A percentile compares a stretch with the other conserved stretches of the same genome.
Evolutionary conservation across 1,140 invertebrate genomes (phyloP).

Genomic region (Ceratina australensis): DNA sequence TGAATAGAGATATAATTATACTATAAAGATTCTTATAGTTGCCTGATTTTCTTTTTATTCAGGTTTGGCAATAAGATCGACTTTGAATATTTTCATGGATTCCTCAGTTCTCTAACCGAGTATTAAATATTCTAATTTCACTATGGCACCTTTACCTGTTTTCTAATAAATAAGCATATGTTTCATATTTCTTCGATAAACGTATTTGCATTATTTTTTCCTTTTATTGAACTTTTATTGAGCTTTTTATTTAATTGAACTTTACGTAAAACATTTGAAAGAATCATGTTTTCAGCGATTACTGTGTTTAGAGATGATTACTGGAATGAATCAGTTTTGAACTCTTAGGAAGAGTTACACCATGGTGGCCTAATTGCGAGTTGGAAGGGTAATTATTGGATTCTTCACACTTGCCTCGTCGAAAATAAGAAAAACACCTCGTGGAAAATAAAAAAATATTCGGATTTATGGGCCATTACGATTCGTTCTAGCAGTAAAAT

Average conservation of each 20-base stretch:
- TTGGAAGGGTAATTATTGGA: slow-evolving; percentile 71
- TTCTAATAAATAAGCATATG: too few species aligned
- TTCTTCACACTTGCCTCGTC: slow-evolving; percentile 71
- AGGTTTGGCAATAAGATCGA: slow-evolving; percentile 35
- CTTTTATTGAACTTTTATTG: too few species aligned
- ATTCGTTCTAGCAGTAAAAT: slow-evolving; percentile 67
- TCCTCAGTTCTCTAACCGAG: not conserved
- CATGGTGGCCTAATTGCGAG: slow-evolving; percentile 72
- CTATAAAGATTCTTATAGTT: slow-evolving; percentile 6
- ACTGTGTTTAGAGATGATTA: slow-evolving; percentile 17
- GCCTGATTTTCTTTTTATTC: not conserved
- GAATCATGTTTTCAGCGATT: too few species aligned
- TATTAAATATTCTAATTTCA: too few species aligned
- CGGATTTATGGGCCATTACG: slow-evolving; percentile 70
- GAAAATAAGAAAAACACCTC: slow-evolving; percentile 64
- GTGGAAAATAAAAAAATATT: slow-evolving; percentile 54
- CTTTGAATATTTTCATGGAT: not conserved
- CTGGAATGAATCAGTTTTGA: slow-evolving; percentile 35
- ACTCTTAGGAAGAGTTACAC: slow-evolving; percentile 55
- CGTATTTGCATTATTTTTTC: too few species aligned
- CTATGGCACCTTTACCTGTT: not conserved
- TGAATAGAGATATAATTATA: too few species aligned
- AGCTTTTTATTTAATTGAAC: too few species aligned
- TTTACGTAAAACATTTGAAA: too few species aligned
- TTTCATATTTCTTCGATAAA: too few species aligned